A percentile compares a stretch with the other conserved stretches of the same genome.
phyloP scores from a whole-genome alignment of 2,113 vertebrate species.

The Mormyrus iriodes region DNA sequence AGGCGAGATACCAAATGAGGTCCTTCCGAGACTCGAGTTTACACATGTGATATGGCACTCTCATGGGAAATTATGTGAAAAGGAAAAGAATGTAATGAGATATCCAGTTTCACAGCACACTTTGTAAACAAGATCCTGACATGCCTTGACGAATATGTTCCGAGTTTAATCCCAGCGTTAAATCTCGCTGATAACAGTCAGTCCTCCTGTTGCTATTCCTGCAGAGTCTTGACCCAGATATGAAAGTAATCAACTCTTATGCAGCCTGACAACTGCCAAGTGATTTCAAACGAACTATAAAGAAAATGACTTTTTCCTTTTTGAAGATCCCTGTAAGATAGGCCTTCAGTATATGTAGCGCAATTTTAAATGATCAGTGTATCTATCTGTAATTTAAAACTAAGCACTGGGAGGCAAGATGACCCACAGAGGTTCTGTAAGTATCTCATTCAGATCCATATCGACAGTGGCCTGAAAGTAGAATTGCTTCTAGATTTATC shows the following conservation, averaged over 20 bases:
- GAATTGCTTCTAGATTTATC: not conserved
- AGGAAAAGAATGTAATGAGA: not conserved
- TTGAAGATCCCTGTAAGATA: not conserved
- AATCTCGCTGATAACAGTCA: slow-evolving; percentile 20
- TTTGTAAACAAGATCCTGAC: slow-evolving; percentile 13
- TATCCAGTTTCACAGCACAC: not conserved
- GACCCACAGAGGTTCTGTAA: not conserved
- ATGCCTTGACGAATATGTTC: slow-evolving; percentile 1
- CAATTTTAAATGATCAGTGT: not conserved
- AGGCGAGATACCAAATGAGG: not conserved
- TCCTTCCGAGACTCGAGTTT: not conserved
- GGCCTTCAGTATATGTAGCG: not conserved
- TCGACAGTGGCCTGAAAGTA: not conserved
- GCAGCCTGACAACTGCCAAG: slow-evolving; percentile 11
- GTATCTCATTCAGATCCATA: not conserved
- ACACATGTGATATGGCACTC: not conserved
- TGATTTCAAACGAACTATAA: slow-evolving; percentile 14
- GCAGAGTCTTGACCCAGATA: slow-evolving; percentile 47
- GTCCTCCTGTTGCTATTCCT: slow-evolving; percentile 5
- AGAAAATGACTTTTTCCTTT: not conserved
- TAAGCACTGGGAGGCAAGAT: not conserved
- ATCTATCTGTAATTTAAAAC: not conserved
- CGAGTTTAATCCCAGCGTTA: slow-evolving; percentile 15
- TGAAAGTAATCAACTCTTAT: slow-evolving; percentile 18
- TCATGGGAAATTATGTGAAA: slow-evolving; percentile 12